A percentile compares a stretch with the other conserved stretches of the same genome.
Conservation (phyloP, 2,113 vertebrate species). For the Puntigrus tetrazona region DNA sequence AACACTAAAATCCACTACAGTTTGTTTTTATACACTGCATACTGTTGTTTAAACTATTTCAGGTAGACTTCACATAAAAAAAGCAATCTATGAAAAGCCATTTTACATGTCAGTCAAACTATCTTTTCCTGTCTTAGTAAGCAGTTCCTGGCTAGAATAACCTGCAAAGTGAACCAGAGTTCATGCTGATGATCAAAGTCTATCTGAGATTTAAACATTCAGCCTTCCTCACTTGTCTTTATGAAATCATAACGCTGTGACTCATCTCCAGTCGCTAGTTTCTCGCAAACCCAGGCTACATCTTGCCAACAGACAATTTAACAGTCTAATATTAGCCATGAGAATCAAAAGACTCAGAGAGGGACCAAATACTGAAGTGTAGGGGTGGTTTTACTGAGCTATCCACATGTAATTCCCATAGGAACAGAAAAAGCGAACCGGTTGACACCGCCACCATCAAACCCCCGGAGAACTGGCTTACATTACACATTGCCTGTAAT, state of each 20-base stretch:
- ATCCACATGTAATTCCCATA: conserved; percentile 15
- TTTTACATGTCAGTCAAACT: neutral
- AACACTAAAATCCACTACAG: neutral
- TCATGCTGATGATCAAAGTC: neutral
- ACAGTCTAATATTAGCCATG: neutral
- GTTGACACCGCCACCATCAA: neutral
- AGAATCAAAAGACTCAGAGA: neutral
- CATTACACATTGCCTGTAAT: conserved; percentile 17
- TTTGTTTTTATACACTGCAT: neutral
- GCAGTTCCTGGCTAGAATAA: neutral
- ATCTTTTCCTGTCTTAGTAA: neutral
- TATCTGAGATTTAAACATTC: neutral
- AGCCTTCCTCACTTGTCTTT: neutral
- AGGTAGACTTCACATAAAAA: neutral
- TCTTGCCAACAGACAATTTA: neutral
- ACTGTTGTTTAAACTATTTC: neutral
- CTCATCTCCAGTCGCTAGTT: conserved; percentile 4
- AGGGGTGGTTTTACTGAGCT: neutral
- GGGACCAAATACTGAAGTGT: neutral
- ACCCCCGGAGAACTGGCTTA: neutral
- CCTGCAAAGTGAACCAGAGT: neutral
- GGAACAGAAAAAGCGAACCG: neutral
- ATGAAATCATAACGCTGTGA: neutral
- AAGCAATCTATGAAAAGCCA: neutral
- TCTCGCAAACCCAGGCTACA: neutral